A percentile compares a stretch with the other conserved stretches of the same genome.
Evolutionary conservation across 2,888 invertebrate species (phyloP).

Genomic region (Norana najaformis): DNA sequence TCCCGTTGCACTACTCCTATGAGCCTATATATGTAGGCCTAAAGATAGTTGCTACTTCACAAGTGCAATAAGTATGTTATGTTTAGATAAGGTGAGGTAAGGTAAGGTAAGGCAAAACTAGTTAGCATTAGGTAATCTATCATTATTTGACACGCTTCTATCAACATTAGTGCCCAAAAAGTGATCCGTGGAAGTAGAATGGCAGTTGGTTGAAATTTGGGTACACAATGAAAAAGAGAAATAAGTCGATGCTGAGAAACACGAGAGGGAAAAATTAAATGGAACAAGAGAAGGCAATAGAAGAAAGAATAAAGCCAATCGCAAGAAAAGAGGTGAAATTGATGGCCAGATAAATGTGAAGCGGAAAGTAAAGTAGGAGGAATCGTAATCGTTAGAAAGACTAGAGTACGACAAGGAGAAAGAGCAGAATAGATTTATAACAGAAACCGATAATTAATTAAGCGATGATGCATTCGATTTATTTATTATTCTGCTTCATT

Average conservation of each 20-base stretch:
- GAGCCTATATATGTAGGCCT: too few species aligned
- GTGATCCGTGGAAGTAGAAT: background rate
- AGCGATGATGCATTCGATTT: background rate
- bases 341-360: background rate
- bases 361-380: background rate
- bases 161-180: background rate
- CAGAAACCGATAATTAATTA: background rate
- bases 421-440: background rate
- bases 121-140: too few species aligned
- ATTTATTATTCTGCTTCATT: background rate
- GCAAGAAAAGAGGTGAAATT: background rate
- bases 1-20: background rate
- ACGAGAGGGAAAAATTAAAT: background rate
- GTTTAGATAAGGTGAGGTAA: too few species aligned
- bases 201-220: background rate
- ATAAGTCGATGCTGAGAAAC: background rate
- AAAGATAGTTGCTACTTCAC: too few species aligned
- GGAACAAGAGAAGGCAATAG: rapidly evolving
- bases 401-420: background rate
- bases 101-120: too few species aligned
- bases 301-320: background rate
- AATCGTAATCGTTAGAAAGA: background rate
- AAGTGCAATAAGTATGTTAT: too few species aligned
- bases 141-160: background rate
- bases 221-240: background rate